A percentile compares a stretch with the other conserved stretches of the same genome.
Evolutionary conservation across 2,113 vertebrate genomes (phyloP).

Genomic region (Anolis sagrei): DNA sequence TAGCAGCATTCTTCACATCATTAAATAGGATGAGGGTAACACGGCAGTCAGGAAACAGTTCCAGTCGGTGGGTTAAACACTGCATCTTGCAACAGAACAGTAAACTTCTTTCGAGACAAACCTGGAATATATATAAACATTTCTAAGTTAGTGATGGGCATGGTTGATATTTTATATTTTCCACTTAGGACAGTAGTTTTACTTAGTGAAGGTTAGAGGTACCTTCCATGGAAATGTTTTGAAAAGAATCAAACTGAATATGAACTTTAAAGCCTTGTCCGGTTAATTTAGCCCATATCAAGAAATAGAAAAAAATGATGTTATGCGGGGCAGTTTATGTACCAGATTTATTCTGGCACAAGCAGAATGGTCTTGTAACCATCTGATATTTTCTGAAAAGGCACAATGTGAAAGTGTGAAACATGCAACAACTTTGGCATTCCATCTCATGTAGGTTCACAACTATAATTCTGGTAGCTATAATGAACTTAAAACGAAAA

Average conservation of each 20-base stretch:
- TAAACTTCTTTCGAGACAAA: constrained; percentile 10
- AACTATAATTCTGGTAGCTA: background rate
- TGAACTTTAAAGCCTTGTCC: background rate
- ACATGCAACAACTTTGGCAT: background rate
- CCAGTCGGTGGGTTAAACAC: constrained; percentile 74
- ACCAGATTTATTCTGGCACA: background rate
- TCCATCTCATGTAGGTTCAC: background rate
- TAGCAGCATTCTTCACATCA: constrained; percentile 85
- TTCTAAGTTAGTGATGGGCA: background rate
- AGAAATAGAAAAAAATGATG: background rate
- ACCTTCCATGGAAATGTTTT: background rate
- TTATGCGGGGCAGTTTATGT: background rate
- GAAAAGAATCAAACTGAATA: background rate
- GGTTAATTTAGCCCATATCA: background rate
- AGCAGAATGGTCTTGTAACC: background rate
- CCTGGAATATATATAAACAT: background rate
- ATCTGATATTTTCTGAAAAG: background rate
- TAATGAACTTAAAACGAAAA: background rate
- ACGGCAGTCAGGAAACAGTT: constrained; percentile 83
- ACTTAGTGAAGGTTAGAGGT: background rate
- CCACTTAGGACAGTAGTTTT: accelerated
- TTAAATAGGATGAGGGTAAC: constrained; percentile 89
- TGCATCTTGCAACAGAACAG: constrained; percentile 73
- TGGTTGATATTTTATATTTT: background rate
- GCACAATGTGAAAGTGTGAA: background rate